These are phyloP conservation scores for Xanthorhoe spadicearia DNA, from an alignment of 2,888 invertebrate species.

Conservation along the genomic window DNA sequence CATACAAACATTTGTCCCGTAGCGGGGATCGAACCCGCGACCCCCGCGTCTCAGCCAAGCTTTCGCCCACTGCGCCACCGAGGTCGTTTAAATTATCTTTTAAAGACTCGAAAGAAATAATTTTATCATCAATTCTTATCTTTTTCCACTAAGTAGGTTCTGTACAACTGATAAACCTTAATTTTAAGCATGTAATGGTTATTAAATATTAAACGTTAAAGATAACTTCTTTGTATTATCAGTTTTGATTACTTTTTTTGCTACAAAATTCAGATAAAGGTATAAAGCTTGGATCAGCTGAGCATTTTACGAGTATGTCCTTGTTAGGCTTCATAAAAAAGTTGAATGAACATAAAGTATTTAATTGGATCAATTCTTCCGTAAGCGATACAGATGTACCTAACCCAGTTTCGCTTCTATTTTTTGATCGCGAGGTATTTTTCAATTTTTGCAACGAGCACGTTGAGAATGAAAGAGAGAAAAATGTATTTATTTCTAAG, in stretches of 20 bases:
- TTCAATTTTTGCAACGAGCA: neutral
- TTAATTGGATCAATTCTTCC: conserved; percentile 29
- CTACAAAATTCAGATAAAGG: conserved; percentile 14
- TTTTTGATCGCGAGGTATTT: neutral
- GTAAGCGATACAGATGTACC: conserved; percentile 18
- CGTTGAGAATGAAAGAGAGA: too few relatives aligned
- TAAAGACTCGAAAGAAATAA: too few relatives aligned
- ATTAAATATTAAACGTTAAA: conserved; percentile 4
- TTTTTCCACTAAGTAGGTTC: too few relatives aligned
- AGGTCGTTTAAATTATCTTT: too few relatives aligned
- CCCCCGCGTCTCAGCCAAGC: too few relatives aligned
- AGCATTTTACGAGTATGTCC: conserved; percentile 10
- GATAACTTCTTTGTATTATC: neutral
- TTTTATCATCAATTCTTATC: too few relatives aligned
- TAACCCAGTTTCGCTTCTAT: neutral
- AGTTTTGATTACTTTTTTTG: conserved; percentile 17
- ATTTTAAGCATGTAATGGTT: neutral
- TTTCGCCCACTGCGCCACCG: too few relatives aligned
- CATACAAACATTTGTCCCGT: too few relatives aligned
- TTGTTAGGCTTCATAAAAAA: conserved; percentile 25
- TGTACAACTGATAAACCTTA: too few relatives aligned
- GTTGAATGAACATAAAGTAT: conserved; percentile 28
- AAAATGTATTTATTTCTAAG: too few relatives aligned
- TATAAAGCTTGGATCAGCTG: conserved; percentile 8
- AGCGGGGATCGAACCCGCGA: too few relatives aligned